A percentile compares a stretch with the other conserved stretches of the same genome.
phyloP scores from a whole-genome alignment of 2,113 vertebrate genomes.

The Atlantisia rogersi region DNA sequence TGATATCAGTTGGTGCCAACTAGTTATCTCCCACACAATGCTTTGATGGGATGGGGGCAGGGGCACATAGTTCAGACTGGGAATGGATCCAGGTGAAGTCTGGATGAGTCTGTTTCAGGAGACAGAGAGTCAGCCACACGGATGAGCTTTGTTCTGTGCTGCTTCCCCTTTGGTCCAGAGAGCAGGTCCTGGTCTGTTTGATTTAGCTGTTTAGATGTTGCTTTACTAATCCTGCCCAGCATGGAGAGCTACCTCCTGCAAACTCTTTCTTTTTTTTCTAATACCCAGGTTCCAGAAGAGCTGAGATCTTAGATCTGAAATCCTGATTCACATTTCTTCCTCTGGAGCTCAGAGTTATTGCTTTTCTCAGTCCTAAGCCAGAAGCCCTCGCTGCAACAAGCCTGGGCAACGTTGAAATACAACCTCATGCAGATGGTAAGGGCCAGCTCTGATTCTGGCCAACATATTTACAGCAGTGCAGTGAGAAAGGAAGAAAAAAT shows the following conservation, averaged over 20 bases:
- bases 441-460: conserved; percentile 18
- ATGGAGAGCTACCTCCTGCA: neutral
- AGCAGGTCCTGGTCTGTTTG: neutral
- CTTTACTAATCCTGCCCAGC: neutral
- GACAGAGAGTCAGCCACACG: neutral
- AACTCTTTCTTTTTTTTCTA: neutral
- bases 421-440: conserved; percentile 21
- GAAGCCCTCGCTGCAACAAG: neutral
- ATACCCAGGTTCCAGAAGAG: neutral
- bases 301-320: neutral
- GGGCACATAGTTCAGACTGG: neutral
- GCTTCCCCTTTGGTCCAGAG: neutral
- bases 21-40: neutral
- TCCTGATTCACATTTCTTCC: neutral
- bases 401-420: conserved; percentile 11
- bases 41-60: neutral
- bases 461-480: conserved; percentile 2
- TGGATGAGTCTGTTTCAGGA: neutral
- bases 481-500: conserved; percentile 12
- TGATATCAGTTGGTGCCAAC: neutral
- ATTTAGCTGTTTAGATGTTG: neutral
- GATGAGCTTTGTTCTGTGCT: neutral
- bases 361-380: neutral
- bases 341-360: neutral
- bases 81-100: neutral